phyloP scores from a whole-genome alignment of 1,140 invertebrate genomes.

The Cydia splendana region DNA sequence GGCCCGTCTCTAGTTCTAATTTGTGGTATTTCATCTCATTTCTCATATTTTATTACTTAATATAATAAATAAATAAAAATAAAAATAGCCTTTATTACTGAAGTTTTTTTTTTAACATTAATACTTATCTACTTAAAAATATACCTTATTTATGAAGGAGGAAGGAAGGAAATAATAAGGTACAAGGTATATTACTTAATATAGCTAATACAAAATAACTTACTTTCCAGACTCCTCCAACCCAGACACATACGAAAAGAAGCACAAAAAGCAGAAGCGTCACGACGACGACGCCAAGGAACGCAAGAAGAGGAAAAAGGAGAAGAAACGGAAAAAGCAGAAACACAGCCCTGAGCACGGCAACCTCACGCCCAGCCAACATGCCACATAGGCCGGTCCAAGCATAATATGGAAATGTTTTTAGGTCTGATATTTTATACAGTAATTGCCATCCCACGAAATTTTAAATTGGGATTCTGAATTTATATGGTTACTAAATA shows the following conservation, averaged over 20 bases:
- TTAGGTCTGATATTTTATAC: constrained; percentile 19
- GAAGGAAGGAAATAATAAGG: too few species aligned
- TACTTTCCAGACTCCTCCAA: constrained; percentile 81
- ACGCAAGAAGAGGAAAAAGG: constrained; percentile 96
- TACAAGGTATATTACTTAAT: too few species aligned
- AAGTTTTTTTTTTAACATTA: too few species aligned
- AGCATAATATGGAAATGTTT: constrained; percentile 14
- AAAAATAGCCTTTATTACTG: too few species aligned
- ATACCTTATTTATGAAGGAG: too few species aligned
- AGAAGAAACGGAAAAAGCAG: constrained; percentile 96
- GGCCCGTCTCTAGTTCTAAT: too few species aligned
- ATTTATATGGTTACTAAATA: too few species aligned
- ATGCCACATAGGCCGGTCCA: constrained; percentile 75
- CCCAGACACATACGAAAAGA: constrained; percentile 94
- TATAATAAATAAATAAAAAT: too few species aligned
- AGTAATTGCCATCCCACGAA: neutral
- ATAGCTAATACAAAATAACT: neutral
- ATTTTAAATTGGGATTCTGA: too few species aligned
- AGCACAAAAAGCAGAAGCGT: constrained; percentile 96
- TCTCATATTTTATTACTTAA: too few species aligned
- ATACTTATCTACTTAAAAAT: too few species aligned
- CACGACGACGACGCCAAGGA: constrained; percentile 95
- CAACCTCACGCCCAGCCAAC: constrained; percentile 86
- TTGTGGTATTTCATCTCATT: too few species aligned
- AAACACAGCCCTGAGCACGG: constrained; percentile 95